phyloP scores from a whole-genome alignment of 2,888 invertebrate genomes.

The Plebejus melissa region DNA sequence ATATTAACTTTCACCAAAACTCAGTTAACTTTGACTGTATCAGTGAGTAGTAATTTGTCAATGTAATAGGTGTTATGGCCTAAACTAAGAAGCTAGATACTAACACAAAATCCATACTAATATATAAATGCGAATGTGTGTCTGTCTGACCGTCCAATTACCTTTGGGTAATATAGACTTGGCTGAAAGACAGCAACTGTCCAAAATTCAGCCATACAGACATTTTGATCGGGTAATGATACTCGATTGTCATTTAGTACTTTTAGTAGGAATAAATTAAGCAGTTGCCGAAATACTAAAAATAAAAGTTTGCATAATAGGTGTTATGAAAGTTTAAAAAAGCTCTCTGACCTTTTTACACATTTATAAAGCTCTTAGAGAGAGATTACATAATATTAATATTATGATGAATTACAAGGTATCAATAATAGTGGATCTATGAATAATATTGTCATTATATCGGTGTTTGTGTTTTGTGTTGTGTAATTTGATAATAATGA shows the following conservation, averaged over 20 bases:
- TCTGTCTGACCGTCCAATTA: too few relatives aligned
- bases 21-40: not conserved
- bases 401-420: not conserved
- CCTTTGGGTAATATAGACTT: too few relatives aligned
- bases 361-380: not conserved
- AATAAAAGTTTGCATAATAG: too few relatives aligned
- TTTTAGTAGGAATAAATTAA: too few relatives aligned
- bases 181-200: too few relatives aligned
- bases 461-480: not conserved
- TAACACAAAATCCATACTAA: too few relatives aligned
- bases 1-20: conserved; percentile 24
- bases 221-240: too few relatives aligned
- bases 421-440: conserved; percentile 2
- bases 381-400: not conserved
- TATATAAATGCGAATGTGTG: too few relatives aligned
- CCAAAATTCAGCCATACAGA: too few relatives aligned
- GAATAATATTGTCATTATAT: conserved; percentile 15
- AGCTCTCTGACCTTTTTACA: not conserved
- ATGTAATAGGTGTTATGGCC: not conserved
- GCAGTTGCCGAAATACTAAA: too few relatives aligned
- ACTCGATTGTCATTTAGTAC: too few relatives aligned
- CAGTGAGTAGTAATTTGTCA: not conserved
- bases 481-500: not conserved
- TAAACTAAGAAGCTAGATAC: too few relatives aligned
- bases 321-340: not conserved